A percentile compares a stretch with the other conserved stretches of the same genome.
Evolutionary conservation across 2,888 invertebrate species (phyloP).

Genomic region (Galeruca laticollis): DNA sequence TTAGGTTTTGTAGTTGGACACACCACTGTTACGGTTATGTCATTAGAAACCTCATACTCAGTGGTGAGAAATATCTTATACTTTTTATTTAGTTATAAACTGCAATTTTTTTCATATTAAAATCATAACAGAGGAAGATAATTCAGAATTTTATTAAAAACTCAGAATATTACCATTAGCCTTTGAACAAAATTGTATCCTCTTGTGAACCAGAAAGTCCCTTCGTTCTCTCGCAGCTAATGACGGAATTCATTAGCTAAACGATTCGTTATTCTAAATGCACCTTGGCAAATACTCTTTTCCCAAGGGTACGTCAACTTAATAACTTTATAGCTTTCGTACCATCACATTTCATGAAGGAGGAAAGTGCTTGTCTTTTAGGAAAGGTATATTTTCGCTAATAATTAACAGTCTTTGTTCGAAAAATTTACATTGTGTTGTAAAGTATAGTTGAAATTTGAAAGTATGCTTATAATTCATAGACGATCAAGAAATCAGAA

Average conservation of each 20-base stretch:
- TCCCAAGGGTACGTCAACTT: slow-evolving; percentile 48
- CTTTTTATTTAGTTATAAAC: no score
- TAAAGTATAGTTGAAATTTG: no score
- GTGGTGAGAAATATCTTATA: no score
- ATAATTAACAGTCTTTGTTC: slow-evolving; percentile 29
- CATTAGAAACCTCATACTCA: no score
- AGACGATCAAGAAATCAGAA: no score
- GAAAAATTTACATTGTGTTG: no score
- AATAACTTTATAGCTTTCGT: slow-evolving; percentile 49
- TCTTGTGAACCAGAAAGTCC: slow-evolving; percentile 2
- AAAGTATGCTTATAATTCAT: no score
- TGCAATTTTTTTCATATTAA: no score
- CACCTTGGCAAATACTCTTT: slow-evolving; percentile 45
- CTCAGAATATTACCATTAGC: slow-evolving; percentile 5
- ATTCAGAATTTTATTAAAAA: background rate
- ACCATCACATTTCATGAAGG: slow-evolving; percentile 30
- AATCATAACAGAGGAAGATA: background rate
- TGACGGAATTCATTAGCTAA: slow-evolving; percentile 50
- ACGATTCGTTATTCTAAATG: slow-evolving; percentile 52
- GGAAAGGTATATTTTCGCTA: slow-evolving; percentile 10
- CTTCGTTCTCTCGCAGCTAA: slow-evolving; percentile 19
- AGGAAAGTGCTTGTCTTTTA: slow-evolving; percentile 29
- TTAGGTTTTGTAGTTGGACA: no score
- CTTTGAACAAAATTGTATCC: background rate
- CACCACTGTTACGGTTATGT: no score